A percentile compares a stretch with the other conserved stretches of the same genome.
Evolutionary conservation across 2,888 invertebrate species (phyloP).

Genomic region (Boloria selene): DNA sequence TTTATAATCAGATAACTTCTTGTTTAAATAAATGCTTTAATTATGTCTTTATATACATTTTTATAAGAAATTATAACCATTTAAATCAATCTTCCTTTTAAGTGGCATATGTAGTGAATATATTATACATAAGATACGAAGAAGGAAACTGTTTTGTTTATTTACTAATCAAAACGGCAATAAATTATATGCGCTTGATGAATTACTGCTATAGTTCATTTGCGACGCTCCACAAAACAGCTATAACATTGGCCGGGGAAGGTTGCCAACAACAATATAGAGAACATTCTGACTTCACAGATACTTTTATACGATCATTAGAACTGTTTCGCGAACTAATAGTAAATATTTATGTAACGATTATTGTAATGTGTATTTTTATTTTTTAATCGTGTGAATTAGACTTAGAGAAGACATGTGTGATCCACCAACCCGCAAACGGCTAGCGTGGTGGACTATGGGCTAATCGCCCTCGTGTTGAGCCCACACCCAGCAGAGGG

Average conservation of each 20-base stretch:
- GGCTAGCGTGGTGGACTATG: too few species aligned
- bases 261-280: conserved; percentile 65
- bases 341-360: neutral
- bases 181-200: conserved; percentile 45
- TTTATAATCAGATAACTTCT: too few species aligned
- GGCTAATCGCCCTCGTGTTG: too few species aligned
- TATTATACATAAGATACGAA: neutral
- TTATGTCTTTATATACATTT: too few species aligned
- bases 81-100: too few species aligned
- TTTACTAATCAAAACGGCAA: conserved; percentile 23
- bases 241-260: conserved; percentile 42
- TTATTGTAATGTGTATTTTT: neutral
- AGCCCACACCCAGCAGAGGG: too few species aligned
- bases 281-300: conserved; percentile 54
- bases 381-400: neutral
- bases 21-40: too few species aligned
- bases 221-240: conserved; percentile 43
- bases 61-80: too few species aligned
- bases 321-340: conserved; percentile 7
- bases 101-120: too few species aligned
- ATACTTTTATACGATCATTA: conserved; percentile 20
- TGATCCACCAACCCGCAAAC: too few species aligned
- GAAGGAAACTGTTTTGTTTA: conserved; percentile 17
- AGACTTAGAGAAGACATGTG: too few species aligned
- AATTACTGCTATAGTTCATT: conserved; percentile 47